These are phyloP conservation scores for Catharus minimus DNA, from an alignment of 2,113 vertebrate genomes.

Conservation along the genomic window DNA sequence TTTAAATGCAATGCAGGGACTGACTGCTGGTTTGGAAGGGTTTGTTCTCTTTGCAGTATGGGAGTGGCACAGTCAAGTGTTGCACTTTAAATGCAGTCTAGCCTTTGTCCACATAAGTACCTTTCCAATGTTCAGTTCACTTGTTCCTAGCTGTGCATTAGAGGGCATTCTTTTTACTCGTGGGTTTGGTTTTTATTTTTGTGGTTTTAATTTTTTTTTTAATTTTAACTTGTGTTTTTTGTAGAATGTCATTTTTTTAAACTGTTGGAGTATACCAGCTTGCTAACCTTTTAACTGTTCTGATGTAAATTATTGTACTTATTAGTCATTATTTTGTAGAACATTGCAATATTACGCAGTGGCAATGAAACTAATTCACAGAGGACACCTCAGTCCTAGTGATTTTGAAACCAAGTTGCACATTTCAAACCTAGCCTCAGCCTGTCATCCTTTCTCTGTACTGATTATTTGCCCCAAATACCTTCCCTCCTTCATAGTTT, in stretches of 20 bases:
- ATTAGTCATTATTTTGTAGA: slow-evolving; percentile 20
- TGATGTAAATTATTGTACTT: slow-evolving; percentile 41
- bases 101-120: slow-evolving; percentile 66
- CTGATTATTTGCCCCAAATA: neutral
- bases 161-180: slow-evolving; percentile 63
- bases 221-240: slow-evolving; percentile 38
- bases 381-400: neutral
- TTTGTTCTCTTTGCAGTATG: slow-evolving; percentile 59
- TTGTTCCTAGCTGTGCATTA: slow-evolving; percentile 67
- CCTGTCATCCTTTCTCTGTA: neutral
- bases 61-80: slow-evolving; percentile 64
- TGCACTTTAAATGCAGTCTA: slow-evolving; percentile 78
- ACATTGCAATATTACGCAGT: slow-evolving; percentile 33
- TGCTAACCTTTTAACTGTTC: neutral
- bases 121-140: slow-evolving; percentile 74
- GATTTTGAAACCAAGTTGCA: slow-evolving; percentile 29
- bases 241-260: slow-evolving; percentile 12
- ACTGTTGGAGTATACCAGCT: neutral
- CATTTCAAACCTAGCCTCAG: slow-evolving; percentile 38
- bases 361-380: slow-evolving; percentile 17
- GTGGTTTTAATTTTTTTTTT: neutral
- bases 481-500: neutral
- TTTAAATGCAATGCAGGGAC: slow-evolving; percentile 72
- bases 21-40: slow-evolving; percentile 64
- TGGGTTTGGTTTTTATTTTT: neutral